phyloP scores from a whole-genome alignment of 1,140 invertebrate genomes.

The Trichonephila clavata region DNA sequence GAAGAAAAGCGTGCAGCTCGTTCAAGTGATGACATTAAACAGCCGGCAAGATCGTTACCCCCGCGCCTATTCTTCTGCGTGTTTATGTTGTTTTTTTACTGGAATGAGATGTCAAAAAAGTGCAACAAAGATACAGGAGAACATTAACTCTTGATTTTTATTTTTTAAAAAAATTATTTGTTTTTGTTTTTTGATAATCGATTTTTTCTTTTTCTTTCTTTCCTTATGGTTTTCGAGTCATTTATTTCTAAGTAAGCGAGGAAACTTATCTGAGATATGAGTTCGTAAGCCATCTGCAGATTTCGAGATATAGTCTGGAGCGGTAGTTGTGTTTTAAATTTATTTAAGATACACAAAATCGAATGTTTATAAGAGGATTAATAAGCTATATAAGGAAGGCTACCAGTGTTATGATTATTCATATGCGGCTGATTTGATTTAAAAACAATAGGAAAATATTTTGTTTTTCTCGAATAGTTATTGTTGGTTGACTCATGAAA shows the following conservation, averaged over 20 bases:
- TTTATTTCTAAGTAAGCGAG: not conserved
- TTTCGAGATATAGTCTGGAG: no score
- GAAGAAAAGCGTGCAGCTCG: not conserved
- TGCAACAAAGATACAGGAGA: not conserved
- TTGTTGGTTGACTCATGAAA: no score
- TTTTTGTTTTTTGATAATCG: not conserved
- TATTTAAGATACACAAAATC: no score
- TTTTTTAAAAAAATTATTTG: not conserved
- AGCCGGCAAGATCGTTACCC: not conserved
- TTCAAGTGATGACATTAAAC: slow-evolving; percentile 1
- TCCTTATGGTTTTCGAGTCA: no score
- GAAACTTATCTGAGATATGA: not conserved
- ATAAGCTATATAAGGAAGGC: no score
- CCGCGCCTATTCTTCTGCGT: not conserved
- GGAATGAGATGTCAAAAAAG: slow-evolving; percentile 26
- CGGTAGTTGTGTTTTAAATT: no score
- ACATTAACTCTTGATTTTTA: not conserved
- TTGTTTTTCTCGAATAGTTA: no score
- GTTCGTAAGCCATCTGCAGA: no score
- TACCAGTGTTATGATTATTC: no score
- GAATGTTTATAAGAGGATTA: no score
- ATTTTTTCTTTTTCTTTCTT: not conserved
- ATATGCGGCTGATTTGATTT: no score
- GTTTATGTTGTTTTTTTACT: not conserved
- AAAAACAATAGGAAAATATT: no score